Conservation (phyloP, 2,113 vertebrate species). For the Mesitornis unicolor region DNA sequence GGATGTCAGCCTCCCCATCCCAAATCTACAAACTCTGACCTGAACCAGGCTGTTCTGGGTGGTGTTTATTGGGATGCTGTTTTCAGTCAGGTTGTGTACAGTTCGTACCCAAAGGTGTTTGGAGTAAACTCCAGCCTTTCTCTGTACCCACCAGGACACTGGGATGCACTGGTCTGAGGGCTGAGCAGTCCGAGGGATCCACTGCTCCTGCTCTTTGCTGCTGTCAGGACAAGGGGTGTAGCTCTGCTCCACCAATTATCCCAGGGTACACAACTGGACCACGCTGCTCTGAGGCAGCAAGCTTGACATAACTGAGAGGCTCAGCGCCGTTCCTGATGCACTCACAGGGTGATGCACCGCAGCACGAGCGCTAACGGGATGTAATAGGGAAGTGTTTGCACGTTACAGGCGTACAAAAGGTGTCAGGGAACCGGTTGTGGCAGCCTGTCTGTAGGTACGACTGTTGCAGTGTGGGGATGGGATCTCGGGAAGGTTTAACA, state of each 20-base stretch:
- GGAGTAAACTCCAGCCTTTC: background rate
- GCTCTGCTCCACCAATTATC: background rate
- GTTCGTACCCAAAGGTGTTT: background rate
- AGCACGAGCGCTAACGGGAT: background rate
- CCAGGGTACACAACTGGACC: background rate
- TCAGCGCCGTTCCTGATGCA: background rate
- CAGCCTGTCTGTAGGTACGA: background rate
- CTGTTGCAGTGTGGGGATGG: no score
- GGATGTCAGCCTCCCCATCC: background rate
- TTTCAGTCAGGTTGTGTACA: background rate
- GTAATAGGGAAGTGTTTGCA: background rate
- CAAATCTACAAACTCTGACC: background rate
- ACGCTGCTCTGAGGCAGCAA: background rate
- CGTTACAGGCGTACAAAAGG: background rate
- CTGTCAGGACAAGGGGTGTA: rapidly evolving
- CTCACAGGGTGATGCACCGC: background rate
- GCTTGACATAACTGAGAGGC: background rate
- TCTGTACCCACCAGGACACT: background rate
- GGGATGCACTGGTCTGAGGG: background rate
- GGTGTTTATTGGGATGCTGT: background rate
- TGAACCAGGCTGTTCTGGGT: background rate
- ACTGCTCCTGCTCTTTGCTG: background rate
- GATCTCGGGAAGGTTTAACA: background rate
- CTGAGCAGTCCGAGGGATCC: background rate
- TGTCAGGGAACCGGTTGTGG: background rate